These are phyloP conservation scores for Canis aureus DNA, from an alignment of 2,113 vertebrate species.

Conservation along the genomic window DNA sequence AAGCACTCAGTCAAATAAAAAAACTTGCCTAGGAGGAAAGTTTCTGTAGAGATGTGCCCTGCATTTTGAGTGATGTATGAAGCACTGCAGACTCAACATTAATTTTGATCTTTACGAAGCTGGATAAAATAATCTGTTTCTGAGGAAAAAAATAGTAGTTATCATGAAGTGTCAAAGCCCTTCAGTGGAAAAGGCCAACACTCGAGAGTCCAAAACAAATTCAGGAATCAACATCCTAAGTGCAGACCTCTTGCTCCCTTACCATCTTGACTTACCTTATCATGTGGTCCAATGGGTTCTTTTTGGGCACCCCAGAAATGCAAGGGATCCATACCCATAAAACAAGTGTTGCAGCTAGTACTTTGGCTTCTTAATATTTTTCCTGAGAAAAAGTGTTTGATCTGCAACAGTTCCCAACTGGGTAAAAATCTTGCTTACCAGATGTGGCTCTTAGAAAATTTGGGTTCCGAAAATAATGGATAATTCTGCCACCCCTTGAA, in stretches of 20 bases:
- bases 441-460: not conserved
- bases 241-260: not conserved
- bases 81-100: not conserved
- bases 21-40: not conserved
- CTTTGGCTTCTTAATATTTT: not conserved
- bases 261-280: not conserved
- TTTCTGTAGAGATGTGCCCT: not conserved
- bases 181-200: not conserved
- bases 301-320: not conserved
- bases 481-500: not conserved
- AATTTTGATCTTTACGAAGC: constrained; percentile 52
- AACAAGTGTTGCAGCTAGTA: not conserved
- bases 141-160: not conserved
- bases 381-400: not conserved
- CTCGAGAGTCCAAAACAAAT: not conserved
- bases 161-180: not conserved
- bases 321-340: not conserved
- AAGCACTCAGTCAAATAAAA: not conserved
- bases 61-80: constrained; percentile 4
- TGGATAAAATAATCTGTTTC: constrained; percentile 28
- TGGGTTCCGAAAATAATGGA: constrained; percentile 6
- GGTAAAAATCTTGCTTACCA: not conserved
- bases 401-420: not conserved
- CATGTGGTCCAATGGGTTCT: not conserved
- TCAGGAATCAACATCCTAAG: not conserved